phyloP scores from a whole-genome alignment of 2,888 invertebrate species.

The Polydrusus pterygomalis region DNA sequence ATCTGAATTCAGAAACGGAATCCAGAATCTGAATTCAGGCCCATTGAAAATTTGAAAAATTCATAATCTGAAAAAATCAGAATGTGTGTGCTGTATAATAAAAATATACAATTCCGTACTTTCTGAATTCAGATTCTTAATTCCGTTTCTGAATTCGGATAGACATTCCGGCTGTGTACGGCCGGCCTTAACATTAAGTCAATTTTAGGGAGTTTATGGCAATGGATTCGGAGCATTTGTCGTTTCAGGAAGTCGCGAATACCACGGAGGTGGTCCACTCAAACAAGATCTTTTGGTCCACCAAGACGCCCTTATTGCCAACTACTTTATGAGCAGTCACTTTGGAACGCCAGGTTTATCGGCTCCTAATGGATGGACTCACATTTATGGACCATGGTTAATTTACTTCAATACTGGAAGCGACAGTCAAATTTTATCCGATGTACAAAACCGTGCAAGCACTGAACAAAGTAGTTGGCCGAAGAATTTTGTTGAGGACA shows the following conservation, averaged over 20 bases:
- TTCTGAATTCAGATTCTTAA: no score
- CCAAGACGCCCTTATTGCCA: slow-evolving; percentile 46
- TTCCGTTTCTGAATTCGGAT: no score
- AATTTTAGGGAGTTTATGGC: slow-evolving; percentile 45
- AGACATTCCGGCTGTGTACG: no score
- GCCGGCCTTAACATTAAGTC: no score
- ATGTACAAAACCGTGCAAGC: slow-evolving; percentile 27
- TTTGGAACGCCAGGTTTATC: slow-evolving; percentile 41
- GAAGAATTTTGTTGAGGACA: slow-evolving; percentile 40
- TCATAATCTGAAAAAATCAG: no score
- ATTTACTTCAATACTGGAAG: slow-evolving; percentile 47
- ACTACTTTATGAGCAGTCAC: slow-evolving; percentile 50
- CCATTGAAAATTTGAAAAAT: no score
- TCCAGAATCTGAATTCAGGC: no score
- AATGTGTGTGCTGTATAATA: no score
- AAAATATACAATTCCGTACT: no score
- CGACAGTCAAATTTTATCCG: slow-evolving; percentile 32
- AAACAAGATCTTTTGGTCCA: slow-evolving; percentile 49
- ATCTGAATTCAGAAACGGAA: no score
- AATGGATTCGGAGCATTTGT: slow-evolving; percentile 50
- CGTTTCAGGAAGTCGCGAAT: slow-evolving; percentile 42
- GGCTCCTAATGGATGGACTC: slow-evolving; percentile 37
- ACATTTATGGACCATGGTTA: slow-evolving; percentile 51
- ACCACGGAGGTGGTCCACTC: slow-evolving; percentile 47
- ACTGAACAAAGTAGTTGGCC: slow-evolving; percentile 43